Evolutionary conservation across 1,140 invertebrate species (phyloP), one percentile per base, ranked within the genome.

Genomic region (Drosophila nasuta): DNA sequence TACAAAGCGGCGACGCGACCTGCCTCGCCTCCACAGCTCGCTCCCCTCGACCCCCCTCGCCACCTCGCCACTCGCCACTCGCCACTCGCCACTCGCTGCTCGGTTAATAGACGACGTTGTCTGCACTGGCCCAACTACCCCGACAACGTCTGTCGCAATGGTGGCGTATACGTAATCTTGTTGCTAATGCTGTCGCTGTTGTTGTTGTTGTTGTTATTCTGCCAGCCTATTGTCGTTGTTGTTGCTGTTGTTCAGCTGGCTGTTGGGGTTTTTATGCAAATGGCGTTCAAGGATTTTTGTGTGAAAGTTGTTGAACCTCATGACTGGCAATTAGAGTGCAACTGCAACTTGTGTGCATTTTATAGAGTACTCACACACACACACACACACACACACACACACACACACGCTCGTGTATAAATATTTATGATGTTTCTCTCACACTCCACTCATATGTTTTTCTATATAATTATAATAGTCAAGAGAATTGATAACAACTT

Each of bases 281-380:
- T 88, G 90, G 79, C 86, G 87, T 90, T 91, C 90, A 91, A 91
- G 90, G 90, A 91, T 91, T 91, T 91, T 76, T 80, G 81, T 81
- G 85, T 83, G 87, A 91, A 90, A 90, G 90, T 91, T 91, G 90
- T 91, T 91, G 90, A 91, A 91, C 90, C 83, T 83, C 70, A 89
- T 75, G 85, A 83, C 83, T 88, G 74, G 73, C 80, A 88, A 78
- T 81, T 80, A 88, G 82, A 87, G 79, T 87, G 58, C 69, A 76
- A 70, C 83, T 75, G 72, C 66, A 75, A 75, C 72, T 70, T 71
- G 58, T 75, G 52, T 69, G 65, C 65, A 51, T 28, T 68, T 60
- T 60, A 74, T 74, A 62, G 65, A 60, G 48, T 68, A 43, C 41
- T 43, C n/a, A n/a, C n/a, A n/a, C n/a, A n/a, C n/a, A n/a, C n/a